Conservation (phyloP, 2,113 vertebrate species). For the Procavia capensis region DNA sequence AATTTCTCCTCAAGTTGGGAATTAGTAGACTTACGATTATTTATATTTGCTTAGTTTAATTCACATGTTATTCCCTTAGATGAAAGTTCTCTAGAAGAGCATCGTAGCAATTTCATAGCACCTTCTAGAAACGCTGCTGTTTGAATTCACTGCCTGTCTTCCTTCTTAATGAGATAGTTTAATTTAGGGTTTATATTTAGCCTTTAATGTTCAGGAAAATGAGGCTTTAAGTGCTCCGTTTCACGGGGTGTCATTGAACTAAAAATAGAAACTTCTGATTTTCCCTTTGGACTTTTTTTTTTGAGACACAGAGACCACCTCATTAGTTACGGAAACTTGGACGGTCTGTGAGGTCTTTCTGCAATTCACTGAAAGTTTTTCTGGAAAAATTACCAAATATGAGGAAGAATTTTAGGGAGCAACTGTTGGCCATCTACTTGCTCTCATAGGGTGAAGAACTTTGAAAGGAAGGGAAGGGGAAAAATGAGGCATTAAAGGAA, state of each 20-base stretch:
- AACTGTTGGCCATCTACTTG: background rate
- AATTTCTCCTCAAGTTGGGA: background rate
- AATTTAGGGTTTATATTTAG: slow-evolving; percentile 60
- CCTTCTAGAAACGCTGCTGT: slow-evolving; percentile 30
- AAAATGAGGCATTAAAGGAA: background rate
- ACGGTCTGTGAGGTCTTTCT: slow-evolving; percentile 44
- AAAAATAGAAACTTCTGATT: slow-evolving; percentile 20
- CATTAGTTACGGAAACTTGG: slow-evolving; percentile 33
- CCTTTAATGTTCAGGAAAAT: slow-evolving; percentile 27
- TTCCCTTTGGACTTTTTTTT: slow-evolving; percentile 20
- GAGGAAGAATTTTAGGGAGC: background rate
- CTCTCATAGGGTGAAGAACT: background rate
- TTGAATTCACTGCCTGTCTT: background rate
- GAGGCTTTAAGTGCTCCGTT: slow-evolving; percentile 41
- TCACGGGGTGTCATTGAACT: slow-evolving; percentile 9
- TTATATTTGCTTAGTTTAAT: slow-evolving; percentile 44
- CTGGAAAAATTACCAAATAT: slow-evolving; percentile 30
- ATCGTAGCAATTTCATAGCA: background rate
- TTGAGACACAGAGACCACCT: background rate
- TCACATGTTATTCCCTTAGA: background rate
- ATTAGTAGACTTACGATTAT: background rate
- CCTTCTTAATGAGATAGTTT: slow-evolving; percentile 11
- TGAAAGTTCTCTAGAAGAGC: background rate
- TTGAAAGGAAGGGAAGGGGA: background rate
- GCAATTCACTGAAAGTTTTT: slow-evolving; percentile 20